phyloP scores from a whole-genome alignment of 2,888 invertebrate genomes.

The Seira sanloemensis region DNA sequence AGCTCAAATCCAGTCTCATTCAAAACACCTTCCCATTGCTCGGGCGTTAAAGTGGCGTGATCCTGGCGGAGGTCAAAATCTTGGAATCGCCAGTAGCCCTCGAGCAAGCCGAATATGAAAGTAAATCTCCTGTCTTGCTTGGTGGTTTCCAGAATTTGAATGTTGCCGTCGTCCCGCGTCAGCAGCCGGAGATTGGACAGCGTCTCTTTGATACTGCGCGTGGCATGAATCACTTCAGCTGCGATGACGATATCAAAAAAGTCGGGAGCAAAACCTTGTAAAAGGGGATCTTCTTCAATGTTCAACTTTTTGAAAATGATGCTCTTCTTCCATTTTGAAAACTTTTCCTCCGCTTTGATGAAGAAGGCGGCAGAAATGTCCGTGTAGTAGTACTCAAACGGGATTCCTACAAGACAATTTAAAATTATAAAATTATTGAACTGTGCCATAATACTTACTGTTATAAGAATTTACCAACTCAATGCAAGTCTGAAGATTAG shows the following conservation, averaged over 20 bases:
- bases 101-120: constrained; percentile 55
- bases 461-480: no score
- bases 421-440: no score
- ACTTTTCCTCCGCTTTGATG: constrained; percentile 37
- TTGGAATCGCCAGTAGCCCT: constrained; percentile 61
- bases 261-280: constrained; percentile 58
- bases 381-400: constrained; percentile 4
- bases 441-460: no score
- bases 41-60: constrained; percentile 34
- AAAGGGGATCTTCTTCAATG: constrained; percentile 59
- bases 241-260: constrained; percentile 51
- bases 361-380: constrained; percentile 58
- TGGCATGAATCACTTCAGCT: constrained; percentile 56
- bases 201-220: constrained; percentile 35
- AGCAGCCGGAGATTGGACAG: constrained; percentile 34
- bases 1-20: constrained; percentile 31
- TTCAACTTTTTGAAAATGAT: constrained; percentile 52
- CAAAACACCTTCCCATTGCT: constrained; percentile 33
- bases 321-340: constrained; percentile 42
- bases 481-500: no score
- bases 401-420: no score
- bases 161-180: constrained; percentile 25
- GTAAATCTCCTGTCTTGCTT: constrained; percentile 42
- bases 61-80: constrained; percentile 40
- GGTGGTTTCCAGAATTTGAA: constrained; percentile 44